These are phyloP conservation scores for Acyrthosiphon pisum DNA, from an alignment of 1,140 invertebrate species.

Conservation along the genomic window DNA sequence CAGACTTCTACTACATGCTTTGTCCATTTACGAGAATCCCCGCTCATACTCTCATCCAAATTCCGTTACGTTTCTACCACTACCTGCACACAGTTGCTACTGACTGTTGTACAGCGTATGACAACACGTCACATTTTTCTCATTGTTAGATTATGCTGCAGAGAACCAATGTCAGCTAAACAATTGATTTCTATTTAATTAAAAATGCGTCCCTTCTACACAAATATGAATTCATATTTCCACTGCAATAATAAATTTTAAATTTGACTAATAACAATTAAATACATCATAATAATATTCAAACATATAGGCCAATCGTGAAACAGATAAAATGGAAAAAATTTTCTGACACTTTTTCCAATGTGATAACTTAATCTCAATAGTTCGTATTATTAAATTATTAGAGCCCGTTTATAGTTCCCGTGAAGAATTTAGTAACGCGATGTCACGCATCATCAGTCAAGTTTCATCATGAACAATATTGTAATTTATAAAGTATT, in stretches of 20 bases:
- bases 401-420: too few species aligned
- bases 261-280: neutral
- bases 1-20: conserved; percentile 27
- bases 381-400: too few species aligned
- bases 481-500: too few species aligned
- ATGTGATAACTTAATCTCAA: neutral
- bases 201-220: neutral
- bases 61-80: neutral
- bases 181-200: neutral
- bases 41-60: neutral
- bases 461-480: neutral
- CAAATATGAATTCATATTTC: neutral
- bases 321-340: neutral
- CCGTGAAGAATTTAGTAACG: neutral
- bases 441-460: neutral
- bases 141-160: neutral
- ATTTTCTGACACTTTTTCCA: neutral
- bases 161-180: neutral
- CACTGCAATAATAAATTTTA: neutral
- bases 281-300: neutral
- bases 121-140: neutral
- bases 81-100: neutral
- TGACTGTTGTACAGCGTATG: too few species aligned
- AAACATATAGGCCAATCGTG: neutral
- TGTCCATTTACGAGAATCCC: conserved; percentile 26